A percentile compares a stretch with the other conserved stretches of the same genome.
Conservation (phyloP, 2,113 vertebrate genomes). For the Pituophis catenifer region DNA sequence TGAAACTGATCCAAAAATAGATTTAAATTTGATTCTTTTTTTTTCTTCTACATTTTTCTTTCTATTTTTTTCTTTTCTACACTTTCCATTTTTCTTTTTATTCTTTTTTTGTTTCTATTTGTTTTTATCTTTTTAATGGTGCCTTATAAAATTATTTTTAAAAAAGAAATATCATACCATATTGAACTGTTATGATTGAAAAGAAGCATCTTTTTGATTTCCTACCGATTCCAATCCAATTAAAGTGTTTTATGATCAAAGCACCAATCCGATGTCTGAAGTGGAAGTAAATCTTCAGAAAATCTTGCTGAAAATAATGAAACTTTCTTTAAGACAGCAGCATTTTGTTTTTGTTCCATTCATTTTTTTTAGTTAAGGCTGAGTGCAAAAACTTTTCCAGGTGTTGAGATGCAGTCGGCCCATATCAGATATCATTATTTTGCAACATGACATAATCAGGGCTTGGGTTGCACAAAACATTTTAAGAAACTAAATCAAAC, state of each 20-base stretch:
- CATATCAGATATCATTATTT: background rate
- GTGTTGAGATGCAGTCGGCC: background rate
- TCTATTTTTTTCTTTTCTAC: background rate
- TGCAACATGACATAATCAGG: background rate
- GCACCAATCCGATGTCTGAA: background rate
- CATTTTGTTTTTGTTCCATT: background rate
- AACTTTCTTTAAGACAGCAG: background rate
- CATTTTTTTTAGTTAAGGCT: background rate
- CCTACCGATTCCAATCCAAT: background rate
- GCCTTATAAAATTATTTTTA: background rate
- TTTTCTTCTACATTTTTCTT: background rate
- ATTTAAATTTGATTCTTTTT: background rate
- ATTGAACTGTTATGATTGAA: background rate
- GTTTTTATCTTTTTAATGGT: background rate
- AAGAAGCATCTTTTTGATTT: background rate
- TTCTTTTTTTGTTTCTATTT: background rate
- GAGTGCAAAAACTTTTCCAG: background rate
- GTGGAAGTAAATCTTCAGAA: background rate
- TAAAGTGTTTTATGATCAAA: background rate
- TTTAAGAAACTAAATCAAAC: conserved; percentile 23
- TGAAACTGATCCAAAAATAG: no score
- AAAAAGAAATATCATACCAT: background rate
- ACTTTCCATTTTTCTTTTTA: background rate
- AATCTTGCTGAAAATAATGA: background rate
- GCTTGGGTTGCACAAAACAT: conserved; percentile 1